A percentile compares a stretch with the other conserved stretches of the same genome.
phyloP scores from a whole-genome alignment of 2,113 vertebrate species.

The Callopanchax toddi region DNA sequence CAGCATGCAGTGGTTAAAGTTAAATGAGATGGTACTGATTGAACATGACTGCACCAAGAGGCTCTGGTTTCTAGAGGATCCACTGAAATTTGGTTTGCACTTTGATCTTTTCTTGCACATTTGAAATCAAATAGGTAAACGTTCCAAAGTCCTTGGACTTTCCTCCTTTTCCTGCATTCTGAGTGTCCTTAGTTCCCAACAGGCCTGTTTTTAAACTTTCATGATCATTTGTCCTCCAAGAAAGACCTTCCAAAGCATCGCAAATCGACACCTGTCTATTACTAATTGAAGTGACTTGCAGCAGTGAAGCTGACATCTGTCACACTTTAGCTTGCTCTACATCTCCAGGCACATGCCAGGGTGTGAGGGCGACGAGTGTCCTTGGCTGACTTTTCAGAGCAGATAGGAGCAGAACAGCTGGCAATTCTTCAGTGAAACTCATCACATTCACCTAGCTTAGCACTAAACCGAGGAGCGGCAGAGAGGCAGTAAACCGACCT shows the following conservation, averaged over 20 bases:
- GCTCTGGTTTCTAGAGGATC: conserved; percentile 54
- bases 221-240: conserved; percentile 64
- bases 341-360: conserved; percentile 45
- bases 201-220: conserved; percentile 51
- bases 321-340: conserved; percentile 64
- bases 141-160: no score
- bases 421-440: conserved; percentile 34
- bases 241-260: conserved; percentile 67
- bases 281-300: conserved; percentile 83
- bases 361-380: conserved; percentile 50
- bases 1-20: conserved; percentile 48
- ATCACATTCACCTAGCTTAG: conserved; percentile 41
- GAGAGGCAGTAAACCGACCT: conserved; percentile 51
- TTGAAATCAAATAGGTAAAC: background rate
- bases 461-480: conserved; percentile 11
- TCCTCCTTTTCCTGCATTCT: background rate
- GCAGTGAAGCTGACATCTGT: conserved; percentile 68
- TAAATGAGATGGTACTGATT: conserved; percentile 63
- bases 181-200: conserved; percentile 23
- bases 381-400: conserved; percentile 31
- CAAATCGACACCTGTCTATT: conserved; percentile 79
- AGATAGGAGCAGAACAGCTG: conserved; percentile 49
- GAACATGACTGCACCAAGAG: conserved; percentile 33
- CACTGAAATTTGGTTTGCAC: conserved; percentile 35
- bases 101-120: conserved; percentile 17